Percentiles rank a stretch among this genome's conserved stretches.
Conservation (phyloP, 2,888 invertebrate species). For the Eupeodes luniger region DNA sequence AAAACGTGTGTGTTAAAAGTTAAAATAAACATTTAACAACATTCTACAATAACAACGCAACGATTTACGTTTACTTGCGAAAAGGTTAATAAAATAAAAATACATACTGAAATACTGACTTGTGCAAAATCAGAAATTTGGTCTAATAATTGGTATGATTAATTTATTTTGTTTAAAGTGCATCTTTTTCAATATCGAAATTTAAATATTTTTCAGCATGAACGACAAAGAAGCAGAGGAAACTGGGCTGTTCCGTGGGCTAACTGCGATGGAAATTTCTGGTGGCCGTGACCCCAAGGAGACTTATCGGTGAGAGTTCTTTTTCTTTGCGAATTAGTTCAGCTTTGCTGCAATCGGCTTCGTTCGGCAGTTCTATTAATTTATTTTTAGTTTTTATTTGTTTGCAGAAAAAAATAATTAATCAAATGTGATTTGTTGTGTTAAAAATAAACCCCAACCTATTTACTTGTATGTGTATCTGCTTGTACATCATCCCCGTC, state of each 20-base stretch:
- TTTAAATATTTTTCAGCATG: conserved; percentile 49
- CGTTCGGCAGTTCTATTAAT: background rate
- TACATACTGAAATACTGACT: background rate
- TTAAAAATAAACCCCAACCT: conserved; percentile 10
- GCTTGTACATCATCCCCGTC: background rate
- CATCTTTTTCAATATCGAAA: conserved; percentile 22
- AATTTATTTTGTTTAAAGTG: background rate
- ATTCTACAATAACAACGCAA: background rate
- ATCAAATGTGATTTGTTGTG: conserved; percentile 15
- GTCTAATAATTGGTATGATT: conserved; percentile 16
- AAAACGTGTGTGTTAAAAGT: conserved; percentile 37
- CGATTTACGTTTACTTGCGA: background rate
- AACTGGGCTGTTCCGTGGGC: conserved; percentile 9
- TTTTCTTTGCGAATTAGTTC: background rate
- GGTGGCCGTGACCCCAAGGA: conserved; percentile 71
- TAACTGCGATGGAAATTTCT: conserved; percentile 62
- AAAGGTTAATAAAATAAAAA: conserved; percentile 20
- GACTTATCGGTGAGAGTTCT: conserved; percentile 70
- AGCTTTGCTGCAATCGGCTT: background rate
- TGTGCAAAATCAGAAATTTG: background rate
- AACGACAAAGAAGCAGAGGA: conserved; percentile 34
- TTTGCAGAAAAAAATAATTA: conserved; percentile 9
- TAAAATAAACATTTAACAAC: background rate
- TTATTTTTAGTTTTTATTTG: conserved; percentile 16
- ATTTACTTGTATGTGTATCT: background rate